These are phyloP conservation scores for Bruchidius siliquastri DNA, from an alignment of 2,888 invertebrate species.

Conservation along the genomic window DNA sequence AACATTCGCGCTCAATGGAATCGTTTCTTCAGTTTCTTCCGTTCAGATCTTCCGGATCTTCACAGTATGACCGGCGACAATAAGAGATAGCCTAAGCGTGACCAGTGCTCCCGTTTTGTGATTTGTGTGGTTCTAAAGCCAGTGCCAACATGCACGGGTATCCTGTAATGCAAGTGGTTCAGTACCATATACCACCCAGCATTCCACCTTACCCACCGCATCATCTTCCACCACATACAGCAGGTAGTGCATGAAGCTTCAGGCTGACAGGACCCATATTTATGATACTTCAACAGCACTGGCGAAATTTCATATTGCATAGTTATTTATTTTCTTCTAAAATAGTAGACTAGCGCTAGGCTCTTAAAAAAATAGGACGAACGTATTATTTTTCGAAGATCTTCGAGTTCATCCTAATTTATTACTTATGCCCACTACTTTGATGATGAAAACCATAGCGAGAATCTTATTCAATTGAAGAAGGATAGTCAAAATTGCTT, in stretches of 20 bases:
- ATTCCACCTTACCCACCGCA: constrained; percentile 42
- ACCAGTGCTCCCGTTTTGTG: neutral
- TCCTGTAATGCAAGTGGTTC: constrained; percentile 64
- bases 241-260: constrained; percentile 12
- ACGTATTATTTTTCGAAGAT: too few species aligned
- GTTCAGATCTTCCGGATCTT: neutral
- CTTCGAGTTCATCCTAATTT: too few species aligned
- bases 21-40: neutral
- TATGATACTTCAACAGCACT: too few species aligned
- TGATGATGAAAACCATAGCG: too few species aligned
- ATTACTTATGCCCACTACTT: too few species aligned
- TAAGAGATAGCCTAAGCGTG: neutral
- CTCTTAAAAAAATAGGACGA: too few species aligned
- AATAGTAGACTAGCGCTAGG: too few species aligned
- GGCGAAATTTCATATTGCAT: too few species aligned
- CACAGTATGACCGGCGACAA: neutral
- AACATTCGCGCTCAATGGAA: constrained; percentile 9
- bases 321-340: too few species aligned
- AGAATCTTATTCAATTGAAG: too few species aligned
- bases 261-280: constrained; percentile 9
- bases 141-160: constrained; percentile 54
- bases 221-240: constrained; percentile 25
- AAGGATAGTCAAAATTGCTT: too few species aligned
- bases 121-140: neutral
- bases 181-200: constrained; percentile 57